Base-by-base conservation (phyloP, 2,113 vertebrate species). In the Hydrolagus affinis region DNA sequence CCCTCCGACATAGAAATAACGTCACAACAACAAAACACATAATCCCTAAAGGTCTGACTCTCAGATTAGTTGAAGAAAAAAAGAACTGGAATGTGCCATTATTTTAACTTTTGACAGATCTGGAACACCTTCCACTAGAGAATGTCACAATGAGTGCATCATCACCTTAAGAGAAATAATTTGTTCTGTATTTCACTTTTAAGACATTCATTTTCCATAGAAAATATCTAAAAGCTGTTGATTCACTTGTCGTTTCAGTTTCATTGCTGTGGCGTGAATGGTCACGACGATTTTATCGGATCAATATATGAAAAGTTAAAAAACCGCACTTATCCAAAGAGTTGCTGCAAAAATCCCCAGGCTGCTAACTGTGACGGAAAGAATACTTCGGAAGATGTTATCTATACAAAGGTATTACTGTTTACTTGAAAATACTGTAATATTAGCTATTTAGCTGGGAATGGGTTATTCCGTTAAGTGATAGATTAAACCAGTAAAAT, bases 201-300 rank as follows among this genome's bases (percentile, higher is more conserved):
- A 30, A 28, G 25, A 44, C 25, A 30, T 72, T 30, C 8, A 19
- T 15, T 14, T 19, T 75, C 32, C 11, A 44, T 7, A 44, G 76
- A 62, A 64, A 23, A 15, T 62, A 14, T 28, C 76, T 80, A n/a
- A 80, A 80, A 28, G 59, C 1, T 30, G 14, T 0, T 44, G 44
- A 1, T 66, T 32, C 15, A 66, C 21, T 68, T 83, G 62, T 28
- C 28, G 32, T 68, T 83, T 66, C 62, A 83, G 78, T 83, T 83
- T 64, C 78, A 83, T 21, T 83, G 78, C 62, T 83, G 78, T 32
- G 78, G 78, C 15, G 11, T 83, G 66, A 83, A 66, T 15, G 66
- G 66, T 68, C 66, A 83, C 62, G 66, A 60, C 10, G 78, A 83
- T 32, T 83, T 83, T 32, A 25, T 11, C 21, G 60, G 28, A 11